A percentile compares a stretch with the other conserved stretches of the same genome.
phyloP scores from a whole-genome alignment of 2,797 vertebrate species.

The Urocyon cinereoargenteus region DNA sequence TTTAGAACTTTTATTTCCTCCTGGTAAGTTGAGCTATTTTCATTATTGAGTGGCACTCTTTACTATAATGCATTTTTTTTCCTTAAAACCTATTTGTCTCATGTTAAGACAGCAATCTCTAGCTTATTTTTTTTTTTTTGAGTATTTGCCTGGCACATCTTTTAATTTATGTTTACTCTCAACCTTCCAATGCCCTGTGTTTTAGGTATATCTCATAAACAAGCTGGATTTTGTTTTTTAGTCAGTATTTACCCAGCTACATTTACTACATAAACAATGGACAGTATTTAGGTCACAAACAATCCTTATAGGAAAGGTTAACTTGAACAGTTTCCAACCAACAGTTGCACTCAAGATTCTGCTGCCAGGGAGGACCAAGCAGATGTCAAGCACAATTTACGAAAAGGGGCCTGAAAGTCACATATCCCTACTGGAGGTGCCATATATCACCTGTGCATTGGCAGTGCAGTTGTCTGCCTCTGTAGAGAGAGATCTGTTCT shows the following conservation, averaged over 20 bases:
- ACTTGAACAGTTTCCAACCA: neutral
- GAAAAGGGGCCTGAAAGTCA: neutral
- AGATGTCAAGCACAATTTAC: neutral
- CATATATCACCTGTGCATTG: fast-evolving
- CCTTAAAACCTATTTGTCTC: conserved; percentile 28
- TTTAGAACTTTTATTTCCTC: conserved; percentile 19
- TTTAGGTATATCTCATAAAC: neutral
- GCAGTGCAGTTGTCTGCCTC: neutral
- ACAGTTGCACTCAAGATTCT: neutral
- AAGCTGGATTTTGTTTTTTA: neutral
- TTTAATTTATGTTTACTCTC: neutral
- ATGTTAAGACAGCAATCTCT: neutral
- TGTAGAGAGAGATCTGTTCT: neutral
- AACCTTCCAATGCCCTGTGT: neutral
- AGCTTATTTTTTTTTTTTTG: neutral
- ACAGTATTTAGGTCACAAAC: neutral
- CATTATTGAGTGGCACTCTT: neutral
- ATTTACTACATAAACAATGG: neutral
- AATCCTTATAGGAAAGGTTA: neutral
- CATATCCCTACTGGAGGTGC: neutral
- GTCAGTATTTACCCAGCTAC: neutral
- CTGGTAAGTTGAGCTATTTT: neutral
- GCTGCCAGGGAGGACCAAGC: neutral
- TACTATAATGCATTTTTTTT: neutral
- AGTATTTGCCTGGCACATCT: neutral